phyloP scores from a whole-genome alignment of 2,888 invertebrate genomes.

The Zygaena filipendulae region DNA sequence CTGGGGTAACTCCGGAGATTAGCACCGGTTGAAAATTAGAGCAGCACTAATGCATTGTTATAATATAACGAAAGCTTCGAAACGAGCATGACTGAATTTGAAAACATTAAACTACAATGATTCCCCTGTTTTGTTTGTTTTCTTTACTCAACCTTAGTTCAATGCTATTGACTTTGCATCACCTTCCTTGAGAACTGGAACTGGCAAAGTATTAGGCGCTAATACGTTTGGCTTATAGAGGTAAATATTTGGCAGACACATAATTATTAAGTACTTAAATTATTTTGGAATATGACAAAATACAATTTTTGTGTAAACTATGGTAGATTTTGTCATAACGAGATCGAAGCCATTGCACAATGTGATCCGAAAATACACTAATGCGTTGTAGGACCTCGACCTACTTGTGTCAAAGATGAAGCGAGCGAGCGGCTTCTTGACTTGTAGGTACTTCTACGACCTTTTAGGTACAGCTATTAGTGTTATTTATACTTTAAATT shows the following conservation, averaged over 20 bases:
- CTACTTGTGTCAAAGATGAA: constrained; percentile 31
- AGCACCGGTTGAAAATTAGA: constrained; percentile 33
- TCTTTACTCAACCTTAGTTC: constrained; percentile 33
- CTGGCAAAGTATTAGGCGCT: constrained; percentile 25
- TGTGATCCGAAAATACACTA: constrained; percentile 43
- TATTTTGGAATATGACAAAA: too few relatives aligned
- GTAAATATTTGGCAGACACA: too few relatives aligned
- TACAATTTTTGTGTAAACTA: too few relatives aligned
- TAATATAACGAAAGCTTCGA: constrained; percentile 33
- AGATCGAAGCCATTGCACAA: constrained; percentile 42
- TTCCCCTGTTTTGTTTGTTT: constrained; percentile 44
- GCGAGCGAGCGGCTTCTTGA: too few relatives aligned
- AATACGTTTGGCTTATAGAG: constrained; percentile 43
- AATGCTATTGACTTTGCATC: constrained; percentile 21
- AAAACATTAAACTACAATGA: constrained; percentile 43
- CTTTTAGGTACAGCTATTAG: too few relatives aligned
- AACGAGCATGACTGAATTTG: constrained; percentile 56
- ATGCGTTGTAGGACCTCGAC: constrained; percentile 38
- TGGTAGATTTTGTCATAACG: constrained; percentile 10
- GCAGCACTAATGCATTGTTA: constrained; percentile 38
- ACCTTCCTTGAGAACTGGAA: constrained; percentile 36
- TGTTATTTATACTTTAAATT: too few relatives aligned
- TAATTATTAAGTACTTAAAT: too few relatives aligned
- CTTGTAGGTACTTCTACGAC: too few relatives aligned
- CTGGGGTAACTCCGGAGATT: constrained; percentile 56